Evolutionary conservation across 2,797 vertebrate species (phyloP), one percentile per base, ranked within the genome.

Genomic region (Sebastiscus albofasciatus): DNA sequence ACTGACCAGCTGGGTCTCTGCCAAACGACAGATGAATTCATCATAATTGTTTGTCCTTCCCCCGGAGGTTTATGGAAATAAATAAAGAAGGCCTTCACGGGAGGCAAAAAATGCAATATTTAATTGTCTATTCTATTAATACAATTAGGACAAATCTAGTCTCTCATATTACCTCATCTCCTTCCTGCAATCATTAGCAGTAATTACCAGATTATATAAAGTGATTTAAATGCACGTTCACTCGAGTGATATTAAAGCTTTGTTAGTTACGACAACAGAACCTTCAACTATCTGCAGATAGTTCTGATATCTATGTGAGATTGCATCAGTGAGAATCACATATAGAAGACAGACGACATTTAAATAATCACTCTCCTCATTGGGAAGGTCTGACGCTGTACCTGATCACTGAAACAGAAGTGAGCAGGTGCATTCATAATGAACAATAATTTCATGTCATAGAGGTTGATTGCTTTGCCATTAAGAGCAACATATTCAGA

Each of bases 391-490:
- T 24, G 42, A 5, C 16, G 8, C 64, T 46, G 62, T 18, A 1
- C 8, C 24, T 11, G 46, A 56, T 67, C 61, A 67, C 10, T 77
- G 52, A 72, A 59, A 55, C 13, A 69, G 8, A 73, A 70, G 62
- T 16, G 10, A 74, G 42, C 6, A 31, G 33, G 31, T 61, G 29
- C 58, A 75, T 34, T 27, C 29, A 55, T 67, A 18, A 56, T 74
- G 52, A 65, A 39, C 16, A 77, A 67, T n/a, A 46, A 46, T 18
- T 46, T n/a, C 26, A 26, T 4, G 39, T 12, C 16, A 42, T 16
- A 3, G 65, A 34, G 58, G 66, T 34, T 61, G 39, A 73, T 62
- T 73, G 22, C 58, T 55, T 27, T 75, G 61, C 75, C 33, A 81
- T 70, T 70, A 20, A 64, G 52, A 26, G 27, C n/a, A 34, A 36